Evolutionary conservation across 2,113 vertebrate species (phyloP).

Genomic region (Heliornis fulica): DNA sequence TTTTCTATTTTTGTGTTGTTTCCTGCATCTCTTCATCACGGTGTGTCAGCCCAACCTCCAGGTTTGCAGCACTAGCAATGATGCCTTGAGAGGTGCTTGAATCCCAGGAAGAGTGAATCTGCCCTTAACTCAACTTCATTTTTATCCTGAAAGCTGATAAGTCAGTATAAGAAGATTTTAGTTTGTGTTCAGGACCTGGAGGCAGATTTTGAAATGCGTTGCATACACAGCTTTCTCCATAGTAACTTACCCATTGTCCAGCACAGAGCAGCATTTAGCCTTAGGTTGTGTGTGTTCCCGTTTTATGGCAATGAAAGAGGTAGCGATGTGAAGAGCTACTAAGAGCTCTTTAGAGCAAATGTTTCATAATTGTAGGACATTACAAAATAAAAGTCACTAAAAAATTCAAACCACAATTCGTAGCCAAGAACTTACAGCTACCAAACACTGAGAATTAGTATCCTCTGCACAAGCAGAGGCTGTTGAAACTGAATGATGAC

Average conservation of each 20-base stretch:
- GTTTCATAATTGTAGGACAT: slow-evolving; percentile 3
- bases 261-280: background rate
- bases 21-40: background rate
- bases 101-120: background rate
- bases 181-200: background rate
- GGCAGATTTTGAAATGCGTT: slow-evolving; percentile 20
- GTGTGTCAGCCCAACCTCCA: background rate
- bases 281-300: slow-evolving; percentile 4
- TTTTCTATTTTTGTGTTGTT: background rate
- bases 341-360: slow-evolving; percentile 3
- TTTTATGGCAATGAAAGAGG: slow-evolving; percentile 8
- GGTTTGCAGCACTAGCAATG: background rate
- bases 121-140: background rate
- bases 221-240: background rate
- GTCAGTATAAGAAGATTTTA: background rate
- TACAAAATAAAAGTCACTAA: slow-evolving; percentile 17
- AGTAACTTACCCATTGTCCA: background rate
- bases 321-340: background rate
- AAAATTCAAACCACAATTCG: background rate
- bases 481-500: background rate
- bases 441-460: background rate
- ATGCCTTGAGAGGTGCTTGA: background rate
- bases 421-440: background rate
- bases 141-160: background rate
- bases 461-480: background rate